These are phyloP conservation scores for Argopecten irradians DNA, from an alignment of 1,140 invertebrate genomes.

Conservation along the genomic window DNA sequence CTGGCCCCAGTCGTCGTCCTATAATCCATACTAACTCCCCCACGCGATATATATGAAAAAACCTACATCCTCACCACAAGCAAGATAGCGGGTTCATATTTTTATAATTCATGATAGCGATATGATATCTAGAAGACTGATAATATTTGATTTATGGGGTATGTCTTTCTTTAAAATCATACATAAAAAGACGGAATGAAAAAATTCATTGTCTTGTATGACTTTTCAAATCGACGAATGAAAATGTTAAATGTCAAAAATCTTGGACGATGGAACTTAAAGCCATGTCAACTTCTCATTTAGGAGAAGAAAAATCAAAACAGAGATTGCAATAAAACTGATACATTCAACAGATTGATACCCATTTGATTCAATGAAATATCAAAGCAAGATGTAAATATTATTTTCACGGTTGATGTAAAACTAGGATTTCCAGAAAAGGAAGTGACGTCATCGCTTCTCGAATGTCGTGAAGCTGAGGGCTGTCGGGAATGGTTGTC, in stretches of 20 bases:
- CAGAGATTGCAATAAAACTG: too few relatives aligned
- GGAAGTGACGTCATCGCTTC: background rate
- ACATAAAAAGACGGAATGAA: background rate
- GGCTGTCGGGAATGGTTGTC: background rate
- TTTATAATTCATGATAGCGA: background rate
- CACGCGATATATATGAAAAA: background rate
- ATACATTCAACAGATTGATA: too few relatives aligned
- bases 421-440: too few relatives aligned
- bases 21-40: background rate
- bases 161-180: background rate
- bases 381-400: too few relatives aligned
- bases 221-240: background rate
- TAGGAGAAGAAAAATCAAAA: too few relatives aligned
- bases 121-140: background rate
- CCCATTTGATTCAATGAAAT: too few relatives aligned
- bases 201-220: background rate
- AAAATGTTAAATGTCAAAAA: background rate
- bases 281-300: background rate
- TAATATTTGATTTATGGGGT: background rate
- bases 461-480: background rate
- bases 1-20: background rate
- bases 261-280: background rate
- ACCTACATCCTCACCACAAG: background rate
- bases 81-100: background rate
- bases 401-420: too few relatives aligned